Evolutionary conservation across 2,797 vertebrate species (phyloP), one percentile per base, ranked within the genome.

Genomic region (Acanthornis magna): DNA sequence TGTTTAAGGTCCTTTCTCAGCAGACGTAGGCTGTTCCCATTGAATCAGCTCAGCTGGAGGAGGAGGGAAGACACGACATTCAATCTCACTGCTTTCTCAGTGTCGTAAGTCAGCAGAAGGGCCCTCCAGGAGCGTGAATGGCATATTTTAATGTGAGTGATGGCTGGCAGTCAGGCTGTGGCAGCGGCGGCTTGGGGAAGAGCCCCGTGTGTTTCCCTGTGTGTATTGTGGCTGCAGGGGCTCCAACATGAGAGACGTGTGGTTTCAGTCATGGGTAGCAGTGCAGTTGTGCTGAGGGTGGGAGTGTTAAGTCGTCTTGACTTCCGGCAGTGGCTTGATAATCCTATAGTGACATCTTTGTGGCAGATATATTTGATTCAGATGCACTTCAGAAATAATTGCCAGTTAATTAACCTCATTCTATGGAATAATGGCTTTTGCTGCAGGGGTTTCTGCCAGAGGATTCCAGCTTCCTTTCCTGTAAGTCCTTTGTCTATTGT

Each of bases 381-480:
- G 72, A 71, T 85, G 65, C 57, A 65, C 68, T 96, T 92, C 75
- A 89, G 65, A 80, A 91, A 68, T 88, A 93, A 91, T 61, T 83
- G 57, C 57, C 53, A 68, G 48, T 79, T 91, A 89, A 89, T 93
- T 92, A 91, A 68, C 47, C 43, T 85, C 43, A 70, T 95, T 85
- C 54, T 91, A 42, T 72, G 48, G 82, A 93, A 70, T 1, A 8
- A 87, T 93, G 71, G 21, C 1, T 74, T 89, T 93, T 83, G 75
- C 92, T 94, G 62, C 53, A 54, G 61, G 68, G 68, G 16, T 40
- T 89, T 61, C 57, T 94, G 74, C 29, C 1, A 1, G 50, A 82
- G 29, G 51, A 80, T 87, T 95, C 27, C 53, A 65, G n/a, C 75
- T 85, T 68, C 50, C 38, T 85, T 87, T 89, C 75, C 68, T 50